Base-by-base conservation (phyloP, 2,113 vertebrate species). In the Osmerus eperlanus region DNA sequence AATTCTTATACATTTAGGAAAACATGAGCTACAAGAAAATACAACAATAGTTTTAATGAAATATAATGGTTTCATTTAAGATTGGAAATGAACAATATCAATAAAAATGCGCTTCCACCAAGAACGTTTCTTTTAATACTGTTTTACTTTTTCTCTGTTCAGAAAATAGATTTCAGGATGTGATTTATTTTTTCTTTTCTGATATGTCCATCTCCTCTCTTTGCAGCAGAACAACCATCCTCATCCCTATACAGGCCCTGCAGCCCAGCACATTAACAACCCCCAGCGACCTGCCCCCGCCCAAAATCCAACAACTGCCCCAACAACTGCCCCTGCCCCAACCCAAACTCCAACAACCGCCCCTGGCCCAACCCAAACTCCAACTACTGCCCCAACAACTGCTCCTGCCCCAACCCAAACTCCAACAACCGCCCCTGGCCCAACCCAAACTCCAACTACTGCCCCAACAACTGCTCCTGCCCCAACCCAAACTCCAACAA, bases 261-360 rank as follows among this genome's bases (percentile, higher is more conserved):
- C 96, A 86, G 97, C 97, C 86, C 96, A 98, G 90, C 97, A 99
- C 87, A 98, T 99, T 96, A 99, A 99, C 95, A 99, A 99, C 93
- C 97, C 97, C 85, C 97, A 95, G 90, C 92, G 95, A 89, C 89
- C 94, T 32, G 94, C 95, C 87, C 95, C 95, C 2, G 23, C 60
- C 60, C 28, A 23, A 21, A 60, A 12, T 14, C 60, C 9, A 47
- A 36, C 32, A 36, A 47, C 94, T 29, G 94, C 95, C 87, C 95
- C 36, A 41, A 9, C 36, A 41, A 9, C 88, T 1, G 61, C 67
- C 21, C n/a, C 67, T 0, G 89, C 85, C 55, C 86, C 88, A 15
- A 83, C 85, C 32, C 95, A 99, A 99, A 92, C 97, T 96, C 85
- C 97, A 95, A 89, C 92, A 95, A 89, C 89, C 28, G 94, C 95